Conservation (phyloP, 2,888 invertebrate species). For the Nomada goodeniana region DNA sequence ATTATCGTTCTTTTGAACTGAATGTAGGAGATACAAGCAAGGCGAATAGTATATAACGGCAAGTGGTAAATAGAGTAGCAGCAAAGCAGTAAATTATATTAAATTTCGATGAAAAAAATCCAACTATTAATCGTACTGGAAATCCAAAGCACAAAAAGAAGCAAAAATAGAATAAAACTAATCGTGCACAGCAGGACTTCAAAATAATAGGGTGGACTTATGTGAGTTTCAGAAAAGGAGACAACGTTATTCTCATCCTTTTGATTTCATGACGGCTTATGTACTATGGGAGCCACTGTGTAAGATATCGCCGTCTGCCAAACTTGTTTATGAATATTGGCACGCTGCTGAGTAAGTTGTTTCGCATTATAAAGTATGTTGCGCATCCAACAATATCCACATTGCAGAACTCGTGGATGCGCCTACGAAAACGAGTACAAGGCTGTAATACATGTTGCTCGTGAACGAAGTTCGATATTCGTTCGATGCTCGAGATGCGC, state of each 20-base stretch:
- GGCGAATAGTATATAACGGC: no score
- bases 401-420: not conserved
- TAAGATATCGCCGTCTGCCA: constrained; percentile 65
- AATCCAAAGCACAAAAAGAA: no score
- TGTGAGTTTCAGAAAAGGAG: constrained; percentile 4
- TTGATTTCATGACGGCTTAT: constrained; percentile 63
- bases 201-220: constrained; percentile 18
- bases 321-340: constrained; percentile 80
- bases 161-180: not conserved
- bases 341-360: constrained; percentile 64
- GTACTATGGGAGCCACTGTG: constrained; percentile 52
- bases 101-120: no score
- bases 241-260: constrained; percentile 1
- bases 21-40: no score
- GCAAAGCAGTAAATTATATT: no score
- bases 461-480: constrained; percentile 40
- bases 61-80: no score
- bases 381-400: constrained; percentile 4
- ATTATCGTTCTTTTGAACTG: no score
- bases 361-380: constrained; percentile 41
- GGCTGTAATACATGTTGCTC: constrained; percentile 60
- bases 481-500: constrained; percentile 27
- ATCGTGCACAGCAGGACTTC: not conserved
- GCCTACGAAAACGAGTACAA: constrained; percentile 50
- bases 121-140: no score